A percentile compares a stretch with the other conserved stretches of the same genome.
Conservation (phyloP, 1,140 invertebrate genomes). For the Drosophila persimilis region DNA sequence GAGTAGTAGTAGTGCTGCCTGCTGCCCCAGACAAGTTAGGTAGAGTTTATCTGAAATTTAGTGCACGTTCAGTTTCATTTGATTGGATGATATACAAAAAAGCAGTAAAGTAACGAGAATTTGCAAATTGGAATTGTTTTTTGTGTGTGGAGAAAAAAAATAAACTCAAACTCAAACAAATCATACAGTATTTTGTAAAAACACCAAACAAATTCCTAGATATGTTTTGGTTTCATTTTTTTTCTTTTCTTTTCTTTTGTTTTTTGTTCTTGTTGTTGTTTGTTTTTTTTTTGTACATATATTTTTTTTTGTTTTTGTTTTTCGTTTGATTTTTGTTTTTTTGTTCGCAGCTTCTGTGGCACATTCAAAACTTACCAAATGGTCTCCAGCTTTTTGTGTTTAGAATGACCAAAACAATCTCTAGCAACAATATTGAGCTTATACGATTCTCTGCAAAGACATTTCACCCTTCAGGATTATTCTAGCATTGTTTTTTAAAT, state of each 20-base stretch:
- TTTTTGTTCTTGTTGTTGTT: constrained; percentile 13
- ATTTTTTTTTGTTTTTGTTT: constrained; percentile 55
- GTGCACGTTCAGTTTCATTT: constrained; percentile 82
- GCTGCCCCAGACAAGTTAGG: constrained; percentile 80
- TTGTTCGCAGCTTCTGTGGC: constrained; percentile 66
- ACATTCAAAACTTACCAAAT: constrained; percentile 83
- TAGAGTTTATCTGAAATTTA: constrained; percentile 82
- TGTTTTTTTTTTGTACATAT: constrained; percentile 8
- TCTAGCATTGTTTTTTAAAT: constrained; percentile 68
- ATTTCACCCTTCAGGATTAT: constrained; percentile 83
- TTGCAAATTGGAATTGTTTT: constrained; percentile 32
- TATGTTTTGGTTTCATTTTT: constrained; percentile 73
- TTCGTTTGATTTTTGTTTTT: constrained; percentile 55
- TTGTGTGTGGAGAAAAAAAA: constrained; percentile 47
- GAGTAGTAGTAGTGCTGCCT: constrained; percentile 66
- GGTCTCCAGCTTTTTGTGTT: constrained; percentile 82
- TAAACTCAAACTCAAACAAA: constrained; percentile 69
- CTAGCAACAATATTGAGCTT: constrained; percentile 83
- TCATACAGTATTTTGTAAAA: constrained; percentile 54
- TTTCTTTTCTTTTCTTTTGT: constrained; percentile 38
- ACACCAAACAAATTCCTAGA: constrained; percentile 68
- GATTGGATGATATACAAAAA: constrained; percentile 35
- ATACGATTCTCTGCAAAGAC: constrained; percentile 82
- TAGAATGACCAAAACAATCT: constrained; percentile 83
- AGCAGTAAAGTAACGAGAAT: constrained; percentile 40